Conservation (phyloP, 2,113 vertebrate species). For the Eubucco bourcierii region DNA sequence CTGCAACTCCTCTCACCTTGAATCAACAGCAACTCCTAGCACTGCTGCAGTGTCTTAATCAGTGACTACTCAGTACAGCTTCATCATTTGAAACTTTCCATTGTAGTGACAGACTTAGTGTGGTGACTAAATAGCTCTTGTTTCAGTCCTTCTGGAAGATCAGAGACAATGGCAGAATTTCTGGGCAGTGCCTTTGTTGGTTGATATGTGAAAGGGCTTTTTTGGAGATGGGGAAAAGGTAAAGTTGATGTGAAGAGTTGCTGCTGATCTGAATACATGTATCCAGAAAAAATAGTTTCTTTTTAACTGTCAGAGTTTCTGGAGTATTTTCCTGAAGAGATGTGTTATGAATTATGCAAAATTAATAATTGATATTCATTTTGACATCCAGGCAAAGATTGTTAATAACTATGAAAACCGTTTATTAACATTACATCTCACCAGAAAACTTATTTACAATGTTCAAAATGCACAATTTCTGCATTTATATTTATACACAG, state of each 20-base stretch:
- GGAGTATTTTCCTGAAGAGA: background rate
- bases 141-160: slow-evolving; percentile 27
- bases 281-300: background rate
- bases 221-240: background rate
- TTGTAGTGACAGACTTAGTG: background rate
- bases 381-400: too few relatives aligned
- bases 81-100: background rate
- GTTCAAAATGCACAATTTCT: too few relatives aligned
- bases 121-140: slow-evolving; percentile 21
- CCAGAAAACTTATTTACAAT: too few relatives aligned
- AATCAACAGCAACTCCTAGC: background rate
- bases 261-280: background rate
- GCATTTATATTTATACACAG: too few relatives aligned
- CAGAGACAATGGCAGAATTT: slow-evolving; percentile 15
- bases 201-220: background rate
- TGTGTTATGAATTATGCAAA: too few relatives aligned
- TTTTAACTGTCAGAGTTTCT: background rate
- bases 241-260: background rate
- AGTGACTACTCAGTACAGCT: slow-evolving; percentile 4
- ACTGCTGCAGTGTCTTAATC: slow-evolving; percentile 33
- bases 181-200: background rate
- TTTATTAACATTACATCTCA: too few relatives aligned
- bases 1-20: slow-evolving; percentile 22
- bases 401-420: too few relatives aligned
- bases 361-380: too few relatives aligned